Base-by-base conservation (phyloP, 2,113 vertebrate genomes). In the Synodontis membranacea region DNA sequence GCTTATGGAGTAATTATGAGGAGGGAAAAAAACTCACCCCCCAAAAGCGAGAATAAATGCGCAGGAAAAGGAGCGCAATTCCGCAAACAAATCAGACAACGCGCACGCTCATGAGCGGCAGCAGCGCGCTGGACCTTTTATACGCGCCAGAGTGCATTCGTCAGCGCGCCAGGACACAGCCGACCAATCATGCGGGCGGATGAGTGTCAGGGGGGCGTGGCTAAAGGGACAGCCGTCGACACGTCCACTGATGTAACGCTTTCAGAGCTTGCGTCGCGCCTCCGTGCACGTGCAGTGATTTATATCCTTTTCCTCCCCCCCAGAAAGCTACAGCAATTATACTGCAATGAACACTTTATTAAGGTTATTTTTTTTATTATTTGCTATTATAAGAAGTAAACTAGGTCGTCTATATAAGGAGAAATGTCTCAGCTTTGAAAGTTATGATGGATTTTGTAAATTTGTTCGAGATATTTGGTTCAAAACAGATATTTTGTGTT, bases 191-290 rank as follows among this genome's bases (percentile, higher is more conserved):
- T n/a, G 25, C 19, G 6, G 15, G 28, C 25, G 8, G 42, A 10
- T 17, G 14, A 31, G 46, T 19, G 7, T 46, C 28, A 42, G 48
- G 46, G 46, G 72, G 48, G 75, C 75, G 44, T 52, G 75, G 46
- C 17, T 1, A 8, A 48, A 5, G 15, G 0, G 1, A n/a, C 25
- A 1, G 2, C 5, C 7, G 1, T 76, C 28, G 17, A 8, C 6
- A 21, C 19, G 3, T 23, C 2, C 1, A 0, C 37, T 72, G 68
- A 25, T 72, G 68, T 72, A 72, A 44, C 23, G 1, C 3, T 21
- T 9, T 21, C 2, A 9, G 2, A 39, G 5, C 34, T 68, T 68
- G 58, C 58, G 28, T 12, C n/a, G 28, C 60, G 15, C 1, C 0
- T 19, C n/a, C n/a, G n/a, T 44, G 56, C n/a, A n/a, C 60, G 4